phyloP scores from a whole-genome alignment of 2,113 vertebrate species.

The Tragelaphus scriptus region DNA sequence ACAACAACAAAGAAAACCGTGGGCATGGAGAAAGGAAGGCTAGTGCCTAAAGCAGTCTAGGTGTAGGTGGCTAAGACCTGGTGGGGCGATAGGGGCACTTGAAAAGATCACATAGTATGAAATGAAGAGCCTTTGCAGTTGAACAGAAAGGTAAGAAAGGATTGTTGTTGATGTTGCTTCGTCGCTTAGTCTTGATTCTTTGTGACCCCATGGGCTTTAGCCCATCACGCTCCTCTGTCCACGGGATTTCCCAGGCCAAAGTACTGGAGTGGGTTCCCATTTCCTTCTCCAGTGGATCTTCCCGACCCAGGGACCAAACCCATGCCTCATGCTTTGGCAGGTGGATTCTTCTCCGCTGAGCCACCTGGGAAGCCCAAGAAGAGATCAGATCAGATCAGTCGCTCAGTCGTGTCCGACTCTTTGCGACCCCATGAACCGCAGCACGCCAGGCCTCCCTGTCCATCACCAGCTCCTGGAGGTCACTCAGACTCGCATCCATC shows the following conservation, averaged over 20 bases:
- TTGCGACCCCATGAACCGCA: too few species aligned
- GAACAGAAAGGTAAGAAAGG: neutral
- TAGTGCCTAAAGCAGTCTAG: neutral
- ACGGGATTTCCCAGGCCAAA: neutral
- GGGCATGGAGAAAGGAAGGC: neutral
- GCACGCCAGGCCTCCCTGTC: too few species aligned
- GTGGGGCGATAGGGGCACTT: neutral
- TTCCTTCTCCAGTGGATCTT: neutral
- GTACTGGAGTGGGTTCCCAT: neutral
- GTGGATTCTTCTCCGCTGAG: neutral
- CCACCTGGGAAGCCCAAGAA: neutral
- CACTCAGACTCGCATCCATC: too few species aligned
- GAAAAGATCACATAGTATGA: neutral
- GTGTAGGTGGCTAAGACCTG: neutral
- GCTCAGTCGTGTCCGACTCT: too few species aligned
- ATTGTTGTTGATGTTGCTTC: neutral
- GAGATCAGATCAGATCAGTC: too few species aligned
- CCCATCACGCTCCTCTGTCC: neutral
- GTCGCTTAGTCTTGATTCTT: neutral
- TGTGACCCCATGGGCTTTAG: neutral
- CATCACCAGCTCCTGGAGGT: too few species aligned
- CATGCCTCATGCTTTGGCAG: neutral
- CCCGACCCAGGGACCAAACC: neutral
- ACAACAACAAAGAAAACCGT: neutral
- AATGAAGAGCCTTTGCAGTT: neutral